Percentiles rank a stretch among this genome's conserved stretches.
phyloP scores from a whole-genome alignment of 2,113 vertebrate genomes.

The Scophthalmus maximus region DNA sequence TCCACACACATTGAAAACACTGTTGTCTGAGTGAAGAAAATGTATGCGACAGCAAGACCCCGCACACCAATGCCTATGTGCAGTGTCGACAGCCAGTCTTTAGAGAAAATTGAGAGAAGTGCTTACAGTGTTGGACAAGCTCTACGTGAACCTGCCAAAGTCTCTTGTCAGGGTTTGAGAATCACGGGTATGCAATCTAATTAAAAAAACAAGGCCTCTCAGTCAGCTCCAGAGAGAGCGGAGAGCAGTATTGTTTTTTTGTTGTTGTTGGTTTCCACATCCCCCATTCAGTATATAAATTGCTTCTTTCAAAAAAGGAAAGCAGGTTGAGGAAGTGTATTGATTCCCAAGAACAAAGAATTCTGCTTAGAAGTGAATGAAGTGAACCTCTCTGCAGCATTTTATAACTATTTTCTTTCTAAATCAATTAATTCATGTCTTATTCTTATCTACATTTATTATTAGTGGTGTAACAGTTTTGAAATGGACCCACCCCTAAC shows the following conservation, averaged over 20 bases:
- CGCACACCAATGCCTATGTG: constrained; percentile 24
- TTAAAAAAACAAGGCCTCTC: constrained; percentile 64
- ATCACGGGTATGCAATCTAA: constrained; percentile 68
- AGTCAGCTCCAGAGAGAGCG: constrained; percentile 32
- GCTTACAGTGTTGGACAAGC: constrained; percentile 62
- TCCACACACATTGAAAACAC: constrained; percentile 25
- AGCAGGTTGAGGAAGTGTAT: background rate
- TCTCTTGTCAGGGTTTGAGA: constrained; percentile 63
- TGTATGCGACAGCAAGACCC: constrained; percentile 56
- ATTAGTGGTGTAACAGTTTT: no score
- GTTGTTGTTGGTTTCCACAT: constrained; percentile 20
- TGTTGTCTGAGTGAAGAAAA: constrained; percentile 44
- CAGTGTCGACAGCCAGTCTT: constrained; percentile 41
- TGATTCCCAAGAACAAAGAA: background rate
- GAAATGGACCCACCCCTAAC: no score
- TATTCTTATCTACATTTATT: background rate
- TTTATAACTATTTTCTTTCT: background rate
- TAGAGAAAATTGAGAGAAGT: constrained; percentile 59
- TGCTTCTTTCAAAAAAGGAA: constrained; percentile 20
- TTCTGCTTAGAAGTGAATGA: background rate
- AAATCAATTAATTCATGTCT: background rate
- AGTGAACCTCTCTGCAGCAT: background rate
- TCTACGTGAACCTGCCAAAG: constrained; percentile 56
- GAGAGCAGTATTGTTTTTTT: constrained; percentile 38
- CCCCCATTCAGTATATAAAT: background rate